Conservation (phyloP, 2,113 vertebrate species). For the Eulemur rufifrons region DNA sequence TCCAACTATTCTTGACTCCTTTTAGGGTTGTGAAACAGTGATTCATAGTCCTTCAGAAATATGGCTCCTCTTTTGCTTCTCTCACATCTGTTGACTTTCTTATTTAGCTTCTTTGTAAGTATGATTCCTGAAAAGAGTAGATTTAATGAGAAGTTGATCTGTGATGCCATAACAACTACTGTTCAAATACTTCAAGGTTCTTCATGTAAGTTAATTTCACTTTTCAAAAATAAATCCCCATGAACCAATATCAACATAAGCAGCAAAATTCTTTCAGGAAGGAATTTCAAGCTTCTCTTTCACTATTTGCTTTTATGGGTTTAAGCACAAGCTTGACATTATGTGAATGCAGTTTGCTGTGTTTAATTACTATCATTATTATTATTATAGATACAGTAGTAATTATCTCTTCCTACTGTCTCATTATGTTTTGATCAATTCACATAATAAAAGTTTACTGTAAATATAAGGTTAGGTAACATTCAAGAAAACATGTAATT, state of each 20-base stretch:
- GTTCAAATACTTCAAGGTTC: neutral
- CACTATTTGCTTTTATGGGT: conserved; percentile 74
- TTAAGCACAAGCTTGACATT: conserved; percentile 79
- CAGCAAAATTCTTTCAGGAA: conserved; percentile 31
- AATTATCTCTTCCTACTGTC: conserved; percentile 88
- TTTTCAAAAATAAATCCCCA: conserved; percentile 47
- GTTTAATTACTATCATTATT: conserved; percentile 88
- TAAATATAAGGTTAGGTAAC: conserved; percentile 88
- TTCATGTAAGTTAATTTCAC: neutral
- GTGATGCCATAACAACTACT: neutral
- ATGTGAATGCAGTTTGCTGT: conserved; percentile 81
- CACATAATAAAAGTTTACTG: conserved; percentile 87
- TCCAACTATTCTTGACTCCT: neutral
- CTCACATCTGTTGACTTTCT: neutral
- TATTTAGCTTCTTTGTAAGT: neutral
- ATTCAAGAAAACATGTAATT: conserved; percentile 87
- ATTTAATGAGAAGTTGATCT: neutral
- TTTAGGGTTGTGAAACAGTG: neutral
- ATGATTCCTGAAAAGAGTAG: neutral
- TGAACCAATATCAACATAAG: neutral
- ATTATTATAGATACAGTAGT: conserved; percentile 85
- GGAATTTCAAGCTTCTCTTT: conserved; percentile 64
- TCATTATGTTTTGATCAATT: conserved; percentile 89
- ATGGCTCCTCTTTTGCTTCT: neutral
- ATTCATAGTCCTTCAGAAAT: neutral